Evolutionary conservation across 1,140 invertebrate species (phyloP), one percentile per base, ranked within the genome.

Genomic region (Agrypnia vestita): DNA sequence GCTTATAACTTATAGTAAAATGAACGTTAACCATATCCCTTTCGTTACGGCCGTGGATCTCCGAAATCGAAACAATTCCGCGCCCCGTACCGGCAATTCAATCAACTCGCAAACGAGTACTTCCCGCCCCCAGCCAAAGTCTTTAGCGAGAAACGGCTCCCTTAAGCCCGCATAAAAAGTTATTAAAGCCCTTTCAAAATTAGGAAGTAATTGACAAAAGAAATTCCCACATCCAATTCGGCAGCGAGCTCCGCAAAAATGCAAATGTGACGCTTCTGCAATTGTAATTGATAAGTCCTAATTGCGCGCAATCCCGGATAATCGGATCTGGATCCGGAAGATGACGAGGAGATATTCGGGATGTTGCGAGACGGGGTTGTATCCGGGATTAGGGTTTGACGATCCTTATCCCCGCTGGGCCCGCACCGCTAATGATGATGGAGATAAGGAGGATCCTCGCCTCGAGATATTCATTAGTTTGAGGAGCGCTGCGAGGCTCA

Each of bases 201-300:
- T 62, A 62, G 25, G 59, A 62, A 62, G 59, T 62, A 62, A 62
- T 62, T 62, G 59, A 62, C 17, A 62, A 62, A 62, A 62, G 59
- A 62, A 19, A 62, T 62, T 62, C 59, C 10, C 21, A 62, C 25
- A 62, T 62, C 59, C 59, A 25, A 35, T 62, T 62, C 25, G 19
- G 8, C 17, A 1, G 49, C 49, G 25, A 35, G 25, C 25, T 51
- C 49, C 11, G 49, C 59, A 62, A 62, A 62, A 62, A 62, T 62
- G 59, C 21, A 62, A 62, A 62, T 62, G 25, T n/a, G 53, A 56
- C n/a, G 4, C n/a, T 56, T 13, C 0, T 56, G 53, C 53, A 56
- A 15, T 15, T 10, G 15, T 11, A 62, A 62, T 19, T 62, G 59
- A 62, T 62, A 62, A 62, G 59, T 21, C 59, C 59, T 62, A 62